These are phyloP conservation scores for Spodoptera littoralis DNA, from an alignment of 2,888 invertebrate genomes.

Conservation along the genomic window DNA sequence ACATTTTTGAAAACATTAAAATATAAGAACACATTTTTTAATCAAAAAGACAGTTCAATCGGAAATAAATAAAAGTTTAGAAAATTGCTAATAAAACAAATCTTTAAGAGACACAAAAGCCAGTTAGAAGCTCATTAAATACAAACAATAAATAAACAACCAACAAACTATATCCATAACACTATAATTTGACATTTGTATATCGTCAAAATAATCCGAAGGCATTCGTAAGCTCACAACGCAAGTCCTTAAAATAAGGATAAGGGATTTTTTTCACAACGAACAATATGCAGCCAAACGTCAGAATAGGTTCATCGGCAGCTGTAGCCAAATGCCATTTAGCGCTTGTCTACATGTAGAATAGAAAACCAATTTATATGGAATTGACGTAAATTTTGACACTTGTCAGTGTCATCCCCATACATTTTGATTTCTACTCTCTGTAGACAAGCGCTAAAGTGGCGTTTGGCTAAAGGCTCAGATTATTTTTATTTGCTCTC, in stretches of 20 bases:
- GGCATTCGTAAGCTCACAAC: conserved; percentile 66
- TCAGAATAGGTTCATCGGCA: too few species aligned
- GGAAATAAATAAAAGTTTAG: not conserved
- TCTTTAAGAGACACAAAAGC: conserved; percentile 5
- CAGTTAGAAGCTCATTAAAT: conserved; percentile 29
- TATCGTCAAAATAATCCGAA: conserved; percentile 60
- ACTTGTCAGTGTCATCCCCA: too few species aligned
- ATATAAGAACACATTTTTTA: not conserved
- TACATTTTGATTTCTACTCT: too few species aligned
- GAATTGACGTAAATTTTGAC: too few species aligned
- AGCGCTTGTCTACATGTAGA: too few species aligned
- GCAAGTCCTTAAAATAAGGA: conserved; percentile 61
- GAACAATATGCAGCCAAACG: conserved; percentile 17
- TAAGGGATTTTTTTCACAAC: conserved; percentile 23
- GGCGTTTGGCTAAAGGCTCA: too few species aligned
- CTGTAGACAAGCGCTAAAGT: too few species aligned
- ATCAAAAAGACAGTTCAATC: too few species aligned
- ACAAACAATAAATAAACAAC: conserved; percentile 34
- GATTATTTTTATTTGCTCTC: too few species aligned
- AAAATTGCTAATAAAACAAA: conserved; percentile 21
- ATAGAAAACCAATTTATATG: too few species aligned
- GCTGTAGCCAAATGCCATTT: too few species aligned
- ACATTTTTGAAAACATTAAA: not conserved
- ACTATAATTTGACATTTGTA: conserved; percentile 61
- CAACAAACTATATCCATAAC: conserved; percentile 42